phyloP scores from a whole-genome alignment of 1,140 invertebrate species.

The Pollicipes pollicipes region DNA sequence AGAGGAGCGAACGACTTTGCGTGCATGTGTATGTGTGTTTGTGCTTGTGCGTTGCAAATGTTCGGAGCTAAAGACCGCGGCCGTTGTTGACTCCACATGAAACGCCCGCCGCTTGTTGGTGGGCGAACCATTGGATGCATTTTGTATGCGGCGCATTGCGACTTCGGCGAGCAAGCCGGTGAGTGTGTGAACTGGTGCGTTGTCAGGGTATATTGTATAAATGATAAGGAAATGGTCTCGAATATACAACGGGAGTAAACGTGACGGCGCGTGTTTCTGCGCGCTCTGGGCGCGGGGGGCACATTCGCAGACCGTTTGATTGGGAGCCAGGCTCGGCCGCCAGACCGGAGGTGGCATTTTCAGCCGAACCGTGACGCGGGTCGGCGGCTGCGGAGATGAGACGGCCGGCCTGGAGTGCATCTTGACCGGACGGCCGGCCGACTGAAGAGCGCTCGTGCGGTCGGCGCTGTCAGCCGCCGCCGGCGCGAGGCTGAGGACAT shows the following conservation, averaged over 20 bases:
- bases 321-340: too few species aligned
- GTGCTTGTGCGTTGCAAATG: neutral
- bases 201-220: neutral
- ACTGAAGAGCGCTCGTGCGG: too few species aligned
- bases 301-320: too few species aligned
- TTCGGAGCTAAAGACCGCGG: neutral
- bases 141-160: neutral
- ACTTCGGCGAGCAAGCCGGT: too few species aligned
- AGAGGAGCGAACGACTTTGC: neutral
- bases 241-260: slow-evolving; percentile 1
- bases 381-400: too few species aligned
- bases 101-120: neutral
- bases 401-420: too few species aligned
- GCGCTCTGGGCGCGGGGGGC: too few species aligned
- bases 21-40: neutral
- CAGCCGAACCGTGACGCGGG: too few species aligned
- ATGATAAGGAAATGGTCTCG: neutral
- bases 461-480: too few species aligned
- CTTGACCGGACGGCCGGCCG: too few species aligned
- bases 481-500: too few species aligned
- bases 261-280: neutral
- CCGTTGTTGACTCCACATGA: neutral
- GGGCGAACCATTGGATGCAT: neutral
- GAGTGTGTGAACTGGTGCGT: neutral
- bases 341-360: too few species aligned